Evolutionary conservation across 2,113 vertebrate species (phyloP).

Genomic region (Damaliscus lunatus): DNA sequence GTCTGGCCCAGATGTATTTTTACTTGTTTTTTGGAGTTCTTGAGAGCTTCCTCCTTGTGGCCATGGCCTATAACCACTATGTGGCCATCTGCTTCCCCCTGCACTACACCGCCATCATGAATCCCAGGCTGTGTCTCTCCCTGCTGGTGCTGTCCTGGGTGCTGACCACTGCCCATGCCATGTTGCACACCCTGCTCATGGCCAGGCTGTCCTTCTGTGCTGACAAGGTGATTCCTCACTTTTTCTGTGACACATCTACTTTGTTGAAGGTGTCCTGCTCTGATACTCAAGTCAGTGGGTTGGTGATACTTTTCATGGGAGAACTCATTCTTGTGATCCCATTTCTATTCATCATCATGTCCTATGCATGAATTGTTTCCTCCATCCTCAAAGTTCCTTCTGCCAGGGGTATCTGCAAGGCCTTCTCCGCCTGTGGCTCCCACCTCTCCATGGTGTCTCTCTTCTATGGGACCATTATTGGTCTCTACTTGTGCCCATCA

Average conservation of each 20-base stretch:
- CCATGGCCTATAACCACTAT: background rate
- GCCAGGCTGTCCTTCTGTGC: background rate
- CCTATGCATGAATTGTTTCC: slow-evolving; percentile 34
- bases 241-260: slow-evolving; percentile 54
- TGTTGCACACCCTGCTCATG: slow-evolving; percentile 16
- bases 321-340: background rate
- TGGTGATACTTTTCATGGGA: slow-evolving; percentile 18
- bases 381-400: slow-evolving; percentile 12
- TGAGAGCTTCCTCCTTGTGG: slow-evolving; percentile 2
- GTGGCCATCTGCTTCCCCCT: background rate
- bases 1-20: slow-evolving; percentile 32
- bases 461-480: slow-evolving; percentile 36
- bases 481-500: background rate
- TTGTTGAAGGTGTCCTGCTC: slow-evolving; percentile 51
- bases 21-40: background rate
- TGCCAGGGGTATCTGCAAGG: background rate
- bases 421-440: slow-evolving; percentile 48
- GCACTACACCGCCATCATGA: background rate
- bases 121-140: background rate
- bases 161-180: background rate
- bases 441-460: slow-evolving; percentile 19
- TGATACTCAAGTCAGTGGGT: background rate
- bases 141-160: background rate
- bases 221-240: slow-evolving; percentile 38
- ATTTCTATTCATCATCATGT: slow-evolving; percentile 31